Evolutionary conservation across 2,888 invertebrate species (phyloP).

Genomic region (Aspidiotus destructor): DNA sequence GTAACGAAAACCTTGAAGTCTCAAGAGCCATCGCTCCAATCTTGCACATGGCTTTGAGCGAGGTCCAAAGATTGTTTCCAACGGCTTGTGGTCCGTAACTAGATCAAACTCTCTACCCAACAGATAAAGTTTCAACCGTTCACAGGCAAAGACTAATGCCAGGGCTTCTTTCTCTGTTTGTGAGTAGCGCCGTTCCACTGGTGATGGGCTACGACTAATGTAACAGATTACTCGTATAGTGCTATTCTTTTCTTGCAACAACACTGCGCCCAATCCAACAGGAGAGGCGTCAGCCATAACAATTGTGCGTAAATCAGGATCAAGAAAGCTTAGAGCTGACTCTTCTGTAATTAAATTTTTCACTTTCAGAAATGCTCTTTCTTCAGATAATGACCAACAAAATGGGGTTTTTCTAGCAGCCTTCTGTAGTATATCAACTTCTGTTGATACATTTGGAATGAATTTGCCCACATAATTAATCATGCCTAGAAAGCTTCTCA

Average conservation of each 20-base stretch:
- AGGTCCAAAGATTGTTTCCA: slow-evolving; percentile 7
- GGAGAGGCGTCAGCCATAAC: slow-evolving; percentile 11
- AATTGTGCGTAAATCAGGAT: slow-evolving; percentile 1
- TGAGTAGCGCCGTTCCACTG: slow-evolving; percentile 8
- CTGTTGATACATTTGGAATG: slow-evolving; percentile 6
- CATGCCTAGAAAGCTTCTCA: slow-evolving; percentile 9
- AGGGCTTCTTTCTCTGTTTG: slow-evolving; percentile 23
- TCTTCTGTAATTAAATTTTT: background rate
- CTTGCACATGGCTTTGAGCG: slow-evolving; percentile 16
- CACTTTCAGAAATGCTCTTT: background rate
- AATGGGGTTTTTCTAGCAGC: background rate
- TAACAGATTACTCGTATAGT: slow-evolving; percentile 6
- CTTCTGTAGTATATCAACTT: slow-evolving; percentile 8
- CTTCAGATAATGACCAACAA: background rate
- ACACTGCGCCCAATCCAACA: slow-evolving; percentile 10
- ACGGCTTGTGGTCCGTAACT: slow-evolving; percentile 22
- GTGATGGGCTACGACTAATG: slow-evolving; percentile 4
- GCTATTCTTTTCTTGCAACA: slow-evolving; percentile 3
- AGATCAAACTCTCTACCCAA: slow-evolving; percentile 13
- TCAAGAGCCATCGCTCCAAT: slow-evolving; percentile 8
- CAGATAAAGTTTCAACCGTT: slow-evolving; percentile 7
- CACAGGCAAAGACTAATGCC: slow-evolving; percentile 10
- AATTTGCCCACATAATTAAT: slow-evolving; percentile 16
- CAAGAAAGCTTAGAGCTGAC: background rate
- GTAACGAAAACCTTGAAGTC: slow-evolving; percentile 8